phyloP scores from a whole-genome alignment of 2,888 invertebrate genomes.

The Leucophenga maculata region DNA sequence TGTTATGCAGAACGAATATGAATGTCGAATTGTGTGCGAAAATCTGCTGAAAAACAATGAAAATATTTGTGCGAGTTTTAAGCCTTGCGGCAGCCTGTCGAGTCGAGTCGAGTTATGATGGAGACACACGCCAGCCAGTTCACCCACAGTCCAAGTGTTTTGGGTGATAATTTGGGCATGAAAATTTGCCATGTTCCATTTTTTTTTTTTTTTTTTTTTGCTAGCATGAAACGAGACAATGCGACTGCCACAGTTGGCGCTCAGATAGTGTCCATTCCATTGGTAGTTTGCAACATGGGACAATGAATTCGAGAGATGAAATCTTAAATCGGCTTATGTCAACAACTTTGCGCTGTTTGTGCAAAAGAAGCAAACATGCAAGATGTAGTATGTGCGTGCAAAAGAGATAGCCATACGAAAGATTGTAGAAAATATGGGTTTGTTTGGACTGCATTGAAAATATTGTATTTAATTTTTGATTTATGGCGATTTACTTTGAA shows the following conservation, averaged over 20 bases:
- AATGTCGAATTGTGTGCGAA: conserved; percentile 37
- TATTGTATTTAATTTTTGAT: conserved; percentile 18
- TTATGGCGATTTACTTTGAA: conserved; percentile 7
- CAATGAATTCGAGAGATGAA: conserved; percentile 33
- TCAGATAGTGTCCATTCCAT: conserved; percentile 23
- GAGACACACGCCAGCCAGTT: conserved; percentile 60
- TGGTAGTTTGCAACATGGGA: conserved; percentile 13
- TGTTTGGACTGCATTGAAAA: not conserved
- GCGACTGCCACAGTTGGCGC: conserved; percentile 15
- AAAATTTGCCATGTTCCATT: too few relatives aligned
- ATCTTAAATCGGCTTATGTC: conserved; percentile 71
- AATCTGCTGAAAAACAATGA: conserved; percentile 68
- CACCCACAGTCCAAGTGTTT: conserved; percentile 42
- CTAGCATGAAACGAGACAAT: not conserved
- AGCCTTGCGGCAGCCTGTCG: conserved; percentile 15
- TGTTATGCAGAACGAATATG: not conserved
- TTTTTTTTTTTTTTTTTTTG: too few relatives aligned
- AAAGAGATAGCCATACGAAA: too few relatives aligned
- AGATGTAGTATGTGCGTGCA: not conserved
- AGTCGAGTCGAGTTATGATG: conserved; percentile 42
- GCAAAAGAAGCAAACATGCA: not conserved
- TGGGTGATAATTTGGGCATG: conserved; percentile 54
- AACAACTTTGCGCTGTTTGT: conserved; percentile 60
- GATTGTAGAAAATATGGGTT: not conserved
- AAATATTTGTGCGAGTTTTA: conserved; percentile 54